Evolutionary conservation across 2,797 vertebrate species (phyloP), one percentile per base, ranked within the genome.

Genomic region (Bovichtus diacanthus): DNA sequence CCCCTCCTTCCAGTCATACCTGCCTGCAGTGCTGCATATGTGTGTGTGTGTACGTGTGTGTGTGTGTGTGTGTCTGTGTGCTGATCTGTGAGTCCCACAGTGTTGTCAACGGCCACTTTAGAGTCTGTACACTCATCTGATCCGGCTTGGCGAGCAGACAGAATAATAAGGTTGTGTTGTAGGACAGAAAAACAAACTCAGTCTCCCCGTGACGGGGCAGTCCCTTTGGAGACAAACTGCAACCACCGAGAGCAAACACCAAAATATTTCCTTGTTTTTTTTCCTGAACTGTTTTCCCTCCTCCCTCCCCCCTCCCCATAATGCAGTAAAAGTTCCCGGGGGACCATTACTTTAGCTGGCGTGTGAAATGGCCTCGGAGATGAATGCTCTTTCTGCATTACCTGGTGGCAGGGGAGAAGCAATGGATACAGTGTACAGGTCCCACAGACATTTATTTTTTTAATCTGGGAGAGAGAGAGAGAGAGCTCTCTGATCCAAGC

Each of bases 381-480:
- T 90, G 74, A 90, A 95, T 94, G 90, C 87, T 87, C 89, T 89
- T 87, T 80, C 88, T 88, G 87, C 90, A 91, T 93, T 93, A 91
- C 86, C 80, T 87, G 83, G 78, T 84, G 83, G 84, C 81, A 74
- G 80, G 58, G 66, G 80, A 87, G 69, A 87, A 84, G 82, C 83
- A 88, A 82, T 90, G 86, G 88, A 88, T 90, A 85, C 89, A 86
- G 70, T 78, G 78, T 55, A 70, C 73, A 70, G 74, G 78, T 85
- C 74, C 78, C 56, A 38, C 77, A 78, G 76, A 76, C 64, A 46
- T 53, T 87, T n/a, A n/a, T n/a, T n/a, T n/a, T 88, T 92, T 91
- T 90, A 89, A 91, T 92, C 90, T 91, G 80, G 76, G 71, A 87
- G 67, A 88, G 69, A 87, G 78, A 87, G 78, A 75, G 76, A 87